These are phyloP conservation scores for Pionites leucogaster DNA, from an alignment of 2,113 vertebrate species.

Conservation along the genomic window DNA sequence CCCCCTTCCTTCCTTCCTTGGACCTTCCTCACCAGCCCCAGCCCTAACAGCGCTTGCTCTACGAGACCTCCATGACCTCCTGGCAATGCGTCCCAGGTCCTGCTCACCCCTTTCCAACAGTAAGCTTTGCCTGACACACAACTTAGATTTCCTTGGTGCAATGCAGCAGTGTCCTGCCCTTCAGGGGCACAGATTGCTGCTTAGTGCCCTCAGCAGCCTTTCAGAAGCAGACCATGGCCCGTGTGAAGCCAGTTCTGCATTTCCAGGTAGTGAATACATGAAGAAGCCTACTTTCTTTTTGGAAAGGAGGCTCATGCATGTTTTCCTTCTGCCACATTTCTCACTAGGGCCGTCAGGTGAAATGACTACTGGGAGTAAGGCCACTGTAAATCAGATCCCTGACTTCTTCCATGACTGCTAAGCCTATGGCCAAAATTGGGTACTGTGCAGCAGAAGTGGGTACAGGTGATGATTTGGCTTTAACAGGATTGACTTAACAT, in stretches of 20 bases:
- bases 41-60: background rate
- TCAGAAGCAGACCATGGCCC: background rate
- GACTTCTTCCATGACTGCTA: background rate
- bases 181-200: background rate
- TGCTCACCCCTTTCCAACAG: background rate
- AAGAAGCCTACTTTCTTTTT: background rate
- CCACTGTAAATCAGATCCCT: background rate
- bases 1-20: background rate
- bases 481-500: background rate
- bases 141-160: background rate
- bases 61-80: background rate
- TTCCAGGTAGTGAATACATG: background rate
- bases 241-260: background rate
- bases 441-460: background rate
- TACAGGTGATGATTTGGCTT: background rate
- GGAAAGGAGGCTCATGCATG: background rate
- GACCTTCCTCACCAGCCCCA: background rate
- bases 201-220: background rate
- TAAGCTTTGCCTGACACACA: background rate
- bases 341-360: background rate
- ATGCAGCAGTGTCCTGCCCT: background rate
- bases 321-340: background rate
- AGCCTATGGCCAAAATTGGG: background rate
- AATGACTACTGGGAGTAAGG: background rate
- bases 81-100: background rate